phyloP scores from a whole-genome alignment of 1,140 invertebrate genomes.

The Medauroidea extradentata region DNA sequence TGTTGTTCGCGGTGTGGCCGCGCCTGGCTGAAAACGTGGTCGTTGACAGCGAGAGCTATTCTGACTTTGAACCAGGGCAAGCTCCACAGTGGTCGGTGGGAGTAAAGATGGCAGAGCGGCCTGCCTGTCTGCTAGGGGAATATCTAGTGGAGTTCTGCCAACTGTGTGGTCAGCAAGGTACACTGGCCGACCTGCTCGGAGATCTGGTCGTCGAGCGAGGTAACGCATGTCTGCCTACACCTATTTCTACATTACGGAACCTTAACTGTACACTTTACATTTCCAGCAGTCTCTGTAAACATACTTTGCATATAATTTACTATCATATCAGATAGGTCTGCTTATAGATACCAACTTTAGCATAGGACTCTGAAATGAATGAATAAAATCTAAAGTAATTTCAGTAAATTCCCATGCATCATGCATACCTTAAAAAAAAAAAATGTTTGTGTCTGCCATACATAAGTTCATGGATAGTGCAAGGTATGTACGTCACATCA shows the following conservation, averaged over 20 bases:
- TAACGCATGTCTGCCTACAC: background rate
- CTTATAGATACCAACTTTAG: too few relatives aligned
- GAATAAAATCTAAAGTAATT: too few relatives aligned
- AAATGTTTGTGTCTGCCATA: too few relatives aligned
- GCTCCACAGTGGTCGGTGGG: slow-evolving; percentile 75
- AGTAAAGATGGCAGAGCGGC: slow-evolving; percentile 54
- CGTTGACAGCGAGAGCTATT: slow-evolving; percentile 81
- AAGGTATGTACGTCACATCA: too few relatives aligned
- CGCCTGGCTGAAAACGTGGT: slow-evolving; percentile 79
- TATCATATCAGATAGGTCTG: too few relatives aligned
- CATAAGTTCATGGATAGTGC: too few relatives aligned
- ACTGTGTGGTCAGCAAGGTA: slow-evolving; percentile 44
- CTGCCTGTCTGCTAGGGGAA: slow-evolving; percentile 61
- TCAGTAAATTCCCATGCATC: too few relatives aligned
- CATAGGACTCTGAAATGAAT: too few relatives aligned
- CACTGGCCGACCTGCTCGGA: slow-evolving; percentile 54
- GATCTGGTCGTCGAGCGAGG: slow-evolving; percentile 32
- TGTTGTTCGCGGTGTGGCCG: slow-evolving; percentile 84
- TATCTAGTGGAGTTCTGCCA: slow-evolving; percentile 55
- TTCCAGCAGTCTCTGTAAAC: too few relatives aligned
- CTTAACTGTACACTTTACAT: too few relatives aligned
- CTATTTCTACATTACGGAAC: background rate
- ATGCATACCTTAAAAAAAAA: too few relatives aligned
- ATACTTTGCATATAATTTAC: too few relatives aligned
- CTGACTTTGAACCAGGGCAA: slow-evolving; percentile 80